Evolutionary conservation across 2,888 invertebrate species (phyloP), one percentile per base, ranked within the genome.

Genomic region (Achlya flavicornis): DNA sequence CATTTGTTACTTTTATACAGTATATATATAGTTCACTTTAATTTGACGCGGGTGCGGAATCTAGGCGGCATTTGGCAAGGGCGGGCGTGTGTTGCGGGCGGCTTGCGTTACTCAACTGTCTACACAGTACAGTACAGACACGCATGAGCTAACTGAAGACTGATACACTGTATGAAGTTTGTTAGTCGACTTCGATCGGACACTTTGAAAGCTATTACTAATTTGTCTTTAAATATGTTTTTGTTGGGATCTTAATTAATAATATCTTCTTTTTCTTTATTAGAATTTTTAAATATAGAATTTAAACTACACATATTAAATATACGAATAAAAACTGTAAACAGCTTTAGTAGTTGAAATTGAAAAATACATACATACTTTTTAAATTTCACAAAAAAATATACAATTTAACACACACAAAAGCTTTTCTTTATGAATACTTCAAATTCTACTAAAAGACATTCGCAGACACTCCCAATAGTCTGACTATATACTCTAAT

Each of bases 11-110:
- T 46, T 65, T 35, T 61, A 63, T 62, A 65, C 6, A n/a, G 5
- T 46, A 59, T 38, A 65, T 57, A 38, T 38, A 61, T 66, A 64
- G 61, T 74, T 80, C 73, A 79, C 84, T 90, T 91, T 84, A 92
- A 90, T 84, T 92, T 92, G 71, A 92, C 92, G 70, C 92, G 88
- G 58, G 88, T 84, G 65, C 88, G 88, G 68, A 81, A 84, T 64
- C 76, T 86, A 65, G 84, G 88, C 87, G 85, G 87, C 90, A 91
- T 90, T 89, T 75, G 83, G 77, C 75, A 53, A 53, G 63, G 64
- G 63, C 70, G 74, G 65, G 72, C 72, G 78, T 32, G 63, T 63
- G 60, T 35, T 63, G 61, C 69, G 63, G 66, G 66, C 67, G 68
- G 60, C 60, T 41, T 38, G 26, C 60, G 41, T 12, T 26, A 11